Percentiles rank a stretch among this genome's conserved stretches.
Evolutionary conservation across 1,140 invertebrate genomes (phyloP).

Genomic region (Drosophila nasuta): DNA sequence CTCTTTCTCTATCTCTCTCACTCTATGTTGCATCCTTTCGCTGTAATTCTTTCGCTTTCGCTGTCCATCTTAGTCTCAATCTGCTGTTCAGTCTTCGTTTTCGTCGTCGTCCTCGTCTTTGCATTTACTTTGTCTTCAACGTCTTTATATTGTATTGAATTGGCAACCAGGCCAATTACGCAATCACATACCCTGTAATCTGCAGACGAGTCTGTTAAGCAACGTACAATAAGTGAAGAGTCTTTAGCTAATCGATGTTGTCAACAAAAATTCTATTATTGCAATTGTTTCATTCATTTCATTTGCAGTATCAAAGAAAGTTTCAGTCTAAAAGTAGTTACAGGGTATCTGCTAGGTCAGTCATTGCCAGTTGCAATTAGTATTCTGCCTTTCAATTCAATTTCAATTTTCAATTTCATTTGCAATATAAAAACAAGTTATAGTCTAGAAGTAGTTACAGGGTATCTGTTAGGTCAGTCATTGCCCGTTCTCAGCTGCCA

Average conservation of each 20-base stretch:
- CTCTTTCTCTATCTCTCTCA: conserved; percentile 9
- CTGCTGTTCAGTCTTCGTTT: not conserved
- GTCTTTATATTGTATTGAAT: conserved; percentile 29
- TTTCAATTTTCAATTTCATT: too few species aligned
- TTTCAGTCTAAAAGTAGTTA: not conserved
- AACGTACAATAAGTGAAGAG: too few species aligned
- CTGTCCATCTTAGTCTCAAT: not conserved
- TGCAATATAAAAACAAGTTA: too few species aligned
- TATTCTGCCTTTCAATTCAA: too few species aligned
- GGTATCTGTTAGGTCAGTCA: not conserved
- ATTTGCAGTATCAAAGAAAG: too few species aligned
- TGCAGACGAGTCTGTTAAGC: too few species aligned
- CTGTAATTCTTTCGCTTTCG: not conserved
- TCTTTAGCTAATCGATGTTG: too few species aligned
- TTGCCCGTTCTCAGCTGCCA: not conserved
- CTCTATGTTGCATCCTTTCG: not conserved
- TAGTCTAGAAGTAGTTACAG: not conserved
- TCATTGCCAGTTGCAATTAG: too few species aligned
- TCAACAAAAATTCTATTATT: too few species aligned
- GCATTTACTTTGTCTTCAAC: not conserved
- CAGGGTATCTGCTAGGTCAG: not conserved
- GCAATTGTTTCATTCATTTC: too few species aligned
- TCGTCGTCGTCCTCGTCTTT: not conserved
- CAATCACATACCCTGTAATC: not conserved
- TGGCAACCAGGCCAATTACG: conserved; percentile 34